A percentile compares a stretch with the other conserved stretches of the same genome.
phyloP scores from a whole-genome alignment of 2,888 invertebrate species.

The Mellilla xanthometata region DNA sequence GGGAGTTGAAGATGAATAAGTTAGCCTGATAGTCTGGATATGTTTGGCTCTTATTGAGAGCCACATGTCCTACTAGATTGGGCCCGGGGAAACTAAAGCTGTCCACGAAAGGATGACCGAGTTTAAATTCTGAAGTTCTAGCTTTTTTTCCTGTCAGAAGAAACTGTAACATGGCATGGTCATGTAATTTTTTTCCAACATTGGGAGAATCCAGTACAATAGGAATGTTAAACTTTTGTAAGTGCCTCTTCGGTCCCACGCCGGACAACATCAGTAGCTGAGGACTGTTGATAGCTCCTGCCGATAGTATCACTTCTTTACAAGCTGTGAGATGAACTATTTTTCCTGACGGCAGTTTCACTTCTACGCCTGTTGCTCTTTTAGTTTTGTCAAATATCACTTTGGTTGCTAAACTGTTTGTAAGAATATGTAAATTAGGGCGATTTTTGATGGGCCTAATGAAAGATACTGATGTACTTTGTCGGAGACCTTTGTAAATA shows the following conservation, averaged over 20 bases:
- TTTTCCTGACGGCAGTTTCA: conserved; percentile 27
- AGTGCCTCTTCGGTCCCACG: conserved; percentile 40
- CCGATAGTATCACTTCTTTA: conserved; percentile 45
- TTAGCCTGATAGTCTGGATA: conserved; percentile 45
- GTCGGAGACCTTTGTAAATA: conserved; percentile 31
- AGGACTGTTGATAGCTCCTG: conserved; percentile 45
- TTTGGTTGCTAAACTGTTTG: conserved; percentile 37
- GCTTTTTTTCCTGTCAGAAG: conserved; percentile 32
- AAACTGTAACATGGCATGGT: conserved; percentile 37
- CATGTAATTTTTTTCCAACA: conserved; percentile 45
- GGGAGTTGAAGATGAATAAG: conserved; percentile 10
- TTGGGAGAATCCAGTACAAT: conserved; percentile 35
- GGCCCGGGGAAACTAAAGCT: conserved; percentile 22
- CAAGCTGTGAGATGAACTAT: conserved; percentile 26
- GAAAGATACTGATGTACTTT: conserved; percentile 39
- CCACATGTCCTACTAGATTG: conserved; percentile 27
- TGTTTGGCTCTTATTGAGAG: conserved; percentile 36
- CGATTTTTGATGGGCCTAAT: conserved; percentile 37
- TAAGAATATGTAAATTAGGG: conserved; percentile 39
- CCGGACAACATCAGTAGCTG: conserved; percentile 49
- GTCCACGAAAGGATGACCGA: conserved; percentile 29
- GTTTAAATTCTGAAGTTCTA: conserved; percentile 10
- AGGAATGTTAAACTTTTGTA: conserved; percentile 35
- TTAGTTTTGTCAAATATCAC: conserved; percentile 35
- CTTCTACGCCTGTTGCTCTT: conserved; percentile 35